Percentiles rank a stretch among this genome's conserved stretches.
phyloP scores from a whole-genome alignment of 92 coral and sea anemone species.

The Bergia puertoricense region DNA sequence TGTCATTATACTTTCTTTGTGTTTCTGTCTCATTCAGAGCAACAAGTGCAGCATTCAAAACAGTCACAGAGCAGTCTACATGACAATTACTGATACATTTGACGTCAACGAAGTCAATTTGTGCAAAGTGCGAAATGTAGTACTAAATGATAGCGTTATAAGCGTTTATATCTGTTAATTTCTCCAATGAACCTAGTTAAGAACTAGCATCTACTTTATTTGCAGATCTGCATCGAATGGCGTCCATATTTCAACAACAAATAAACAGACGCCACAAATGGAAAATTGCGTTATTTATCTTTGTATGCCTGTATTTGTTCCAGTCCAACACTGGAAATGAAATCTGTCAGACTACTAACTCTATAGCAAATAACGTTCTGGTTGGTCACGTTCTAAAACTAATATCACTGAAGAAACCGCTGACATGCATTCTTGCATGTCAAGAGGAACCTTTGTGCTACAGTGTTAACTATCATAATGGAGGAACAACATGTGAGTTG shows the following conservation, averaged over 20 bases:
- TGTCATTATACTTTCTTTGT: no score
- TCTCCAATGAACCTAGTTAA: no score
- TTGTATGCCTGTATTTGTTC: background rate
- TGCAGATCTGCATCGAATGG: background rate
- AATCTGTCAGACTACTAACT: conserved; percentile 22
- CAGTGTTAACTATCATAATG: conserved; percentile 42
- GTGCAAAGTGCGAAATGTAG: no score
- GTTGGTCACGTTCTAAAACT: conserved; percentile 41
- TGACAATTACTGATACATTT: no score
- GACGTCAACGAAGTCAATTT: no score
- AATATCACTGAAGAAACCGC: conserved; percentile 9
- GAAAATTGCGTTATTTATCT: background rate
- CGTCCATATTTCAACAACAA: background rate
- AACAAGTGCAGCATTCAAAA: no score
- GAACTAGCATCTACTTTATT: background rate
- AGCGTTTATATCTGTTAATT: no score
- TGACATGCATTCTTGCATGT: conserved; percentile 37
- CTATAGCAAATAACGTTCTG: conserved; percentile 34
- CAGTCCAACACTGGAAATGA: conserved; percentile 6
- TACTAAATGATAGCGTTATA: no score
- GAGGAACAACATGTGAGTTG: conserved; percentile 25
- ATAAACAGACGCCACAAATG: background rate
- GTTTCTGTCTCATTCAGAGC: no score
- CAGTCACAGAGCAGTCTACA: no score
- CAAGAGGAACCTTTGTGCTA: conserved; percentile 36